phyloP scores from a whole-genome alignment of 1,140 invertebrate genomes.

The Drosophila melanogaster region DNA sequence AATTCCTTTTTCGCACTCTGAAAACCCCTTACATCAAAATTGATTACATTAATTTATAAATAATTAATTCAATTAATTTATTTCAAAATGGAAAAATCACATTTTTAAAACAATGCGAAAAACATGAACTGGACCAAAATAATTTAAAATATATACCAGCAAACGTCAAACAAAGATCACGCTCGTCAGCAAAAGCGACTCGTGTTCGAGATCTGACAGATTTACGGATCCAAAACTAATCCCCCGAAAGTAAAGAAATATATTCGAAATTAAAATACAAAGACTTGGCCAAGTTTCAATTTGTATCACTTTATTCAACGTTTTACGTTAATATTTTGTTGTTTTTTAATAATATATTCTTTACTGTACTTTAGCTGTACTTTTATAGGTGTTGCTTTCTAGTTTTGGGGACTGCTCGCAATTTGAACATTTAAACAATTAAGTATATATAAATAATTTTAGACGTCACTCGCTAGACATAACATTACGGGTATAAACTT shows the following conservation, averaged over 20 bases:
- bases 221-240: conserved; percentile 43
- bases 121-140: not conserved
- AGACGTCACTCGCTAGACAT: conserved; percentile 46
- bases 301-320: conserved; percentile 78
- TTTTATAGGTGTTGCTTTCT: conserved; percentile 27
- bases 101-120: not conserved
- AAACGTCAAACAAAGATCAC: conserved; percentile 41
- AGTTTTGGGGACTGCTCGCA: conserved; percentile 28
- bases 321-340: conserved; percentile 68
- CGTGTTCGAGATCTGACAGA: conserved; percentile 35
- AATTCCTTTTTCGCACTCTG: too few relatives aligned
- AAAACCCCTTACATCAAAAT: too few relatives aligned
- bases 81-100: too few relatives aligned
- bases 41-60: too few relatives aligned
- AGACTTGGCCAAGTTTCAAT: conserved; percentile 27
- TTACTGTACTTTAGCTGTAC: conserved; percentile 28
- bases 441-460: conserved; percentile 60
- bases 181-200: conserved; percentile 33
- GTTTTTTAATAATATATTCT: conserved; percentile 51
- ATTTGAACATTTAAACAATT: conserved; percentile 65
- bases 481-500: conserved; percentile 58
- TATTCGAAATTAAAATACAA: conserved; percentile 14
- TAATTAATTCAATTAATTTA: too few relatives aligned
- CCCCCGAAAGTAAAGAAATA: conserved; percentile 33
- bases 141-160: conserved; percentile 1